Evolutionary conservation across 2,888 invertebrate species (phyloP).

Genomic region (Matsumyia berberina): DNA sequence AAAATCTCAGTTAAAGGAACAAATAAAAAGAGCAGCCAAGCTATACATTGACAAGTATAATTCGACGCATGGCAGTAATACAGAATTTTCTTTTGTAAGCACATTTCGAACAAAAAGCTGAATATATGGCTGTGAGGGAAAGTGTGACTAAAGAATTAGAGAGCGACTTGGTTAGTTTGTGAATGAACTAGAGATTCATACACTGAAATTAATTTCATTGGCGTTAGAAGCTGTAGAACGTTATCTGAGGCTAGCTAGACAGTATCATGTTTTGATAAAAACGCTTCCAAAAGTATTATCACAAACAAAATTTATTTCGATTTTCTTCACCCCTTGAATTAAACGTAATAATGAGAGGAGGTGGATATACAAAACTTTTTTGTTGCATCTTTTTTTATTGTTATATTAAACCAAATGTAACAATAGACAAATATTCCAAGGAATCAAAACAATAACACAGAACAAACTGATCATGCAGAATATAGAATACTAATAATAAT

Average conservation of each 20-base stretch:
- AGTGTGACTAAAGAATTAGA: constrained; percentile 3
- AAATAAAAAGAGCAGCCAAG: constrained; percentile 31
- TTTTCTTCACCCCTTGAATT: neutral
- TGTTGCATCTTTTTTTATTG: constrained; percentile 32
- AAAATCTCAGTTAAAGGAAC: constrained; percentile 43
- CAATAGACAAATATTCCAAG: constrained; percentile 2
- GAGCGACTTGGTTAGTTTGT: constrained; percentile 36
- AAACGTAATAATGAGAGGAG: neutral
- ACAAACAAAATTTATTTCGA: neutral
- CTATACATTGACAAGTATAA: constrained; percentile 28
- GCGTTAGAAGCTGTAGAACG: constrained; percentile 11
- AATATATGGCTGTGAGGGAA: constrained; percentile 7
- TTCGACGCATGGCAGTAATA: constrained; percentile 36
- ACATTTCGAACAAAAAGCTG: constrained; percentile 47
- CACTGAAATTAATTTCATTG: constrained; percentile 1
- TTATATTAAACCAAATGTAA: neutral
- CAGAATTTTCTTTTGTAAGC: constrained; percentile 56
- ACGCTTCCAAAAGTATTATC: neutral
- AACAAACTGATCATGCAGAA: constrained; percentile 42
- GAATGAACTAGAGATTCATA: neutral
- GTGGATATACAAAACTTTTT: constrained; percentile 1
- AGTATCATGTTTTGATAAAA: neutral
- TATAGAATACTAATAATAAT: constrained; percentile 2
- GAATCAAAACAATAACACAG: constrained; percentile 14
- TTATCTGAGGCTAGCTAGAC: constrained; percentile 20